These are phyloP conservation scores for Castor canadensis DNA, from an alignment of 2,113 vertebrate genomes.

Conservation along the genomic window DNA sequence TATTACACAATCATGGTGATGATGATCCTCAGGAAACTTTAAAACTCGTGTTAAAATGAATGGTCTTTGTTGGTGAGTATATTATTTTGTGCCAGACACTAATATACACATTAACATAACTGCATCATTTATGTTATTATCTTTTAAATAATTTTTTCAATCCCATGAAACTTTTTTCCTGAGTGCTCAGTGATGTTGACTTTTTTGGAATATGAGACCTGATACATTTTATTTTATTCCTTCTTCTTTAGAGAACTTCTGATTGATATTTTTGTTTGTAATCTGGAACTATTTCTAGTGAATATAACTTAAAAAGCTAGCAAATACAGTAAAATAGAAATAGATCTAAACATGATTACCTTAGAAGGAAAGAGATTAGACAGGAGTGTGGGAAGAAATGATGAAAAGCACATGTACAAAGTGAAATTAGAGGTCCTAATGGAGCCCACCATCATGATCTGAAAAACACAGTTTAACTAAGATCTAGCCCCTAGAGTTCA, in stretches of 20 bases:
- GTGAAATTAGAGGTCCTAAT: constrained; percentile 1
- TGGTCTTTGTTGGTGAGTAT: neutral
- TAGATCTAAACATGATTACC: fast-evolving
- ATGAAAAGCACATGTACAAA: neutral
- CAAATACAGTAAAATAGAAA: neutral
- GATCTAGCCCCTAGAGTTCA: neutral
- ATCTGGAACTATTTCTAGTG: neutral
- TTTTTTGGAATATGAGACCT: neutral
- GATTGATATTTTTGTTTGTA: neutral
- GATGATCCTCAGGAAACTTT: neutral
- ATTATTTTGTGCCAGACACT: neutral
- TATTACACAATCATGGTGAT: neutral
- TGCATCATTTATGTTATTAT: neutral
- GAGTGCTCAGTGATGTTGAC: neutral
- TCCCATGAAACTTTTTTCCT: neutral
- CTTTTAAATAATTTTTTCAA: neutral
- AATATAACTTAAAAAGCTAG: neutral
- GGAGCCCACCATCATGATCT: neutral
- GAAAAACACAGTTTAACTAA: neutral
- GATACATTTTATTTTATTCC: neutral
- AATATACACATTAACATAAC: neutral
- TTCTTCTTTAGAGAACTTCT: neutral
- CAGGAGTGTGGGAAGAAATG: neutral
- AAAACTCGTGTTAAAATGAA: neutral
- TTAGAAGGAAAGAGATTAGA: neutral